phyloP scores from a whole-genome alignment of 2,888 invertebrate species.

The Loripinus fragilis region DNA sequence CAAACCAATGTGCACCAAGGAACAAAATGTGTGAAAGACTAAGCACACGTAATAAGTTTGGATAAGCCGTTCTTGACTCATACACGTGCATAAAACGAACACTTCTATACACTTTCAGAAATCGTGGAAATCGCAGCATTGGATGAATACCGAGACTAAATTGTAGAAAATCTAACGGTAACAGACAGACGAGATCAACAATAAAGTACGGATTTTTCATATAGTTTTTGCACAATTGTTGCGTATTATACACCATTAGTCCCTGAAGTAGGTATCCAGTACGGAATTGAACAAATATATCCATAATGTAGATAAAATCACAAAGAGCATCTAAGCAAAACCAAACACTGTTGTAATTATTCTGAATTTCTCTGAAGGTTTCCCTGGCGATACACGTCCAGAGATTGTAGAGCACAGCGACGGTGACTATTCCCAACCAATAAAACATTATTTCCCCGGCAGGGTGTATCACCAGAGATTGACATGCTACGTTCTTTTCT shows the following conservation, averaged over 20 bases:
- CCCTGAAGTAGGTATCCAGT: conserved; percentile 96
- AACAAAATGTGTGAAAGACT: conserved; percentile 97
- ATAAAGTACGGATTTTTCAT: conserved; percentile 92
- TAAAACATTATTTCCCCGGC: conserved; percentile 98
- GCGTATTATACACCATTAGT: conserved; percentile 96
- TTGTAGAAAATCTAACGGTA: conserved; percentile 95
- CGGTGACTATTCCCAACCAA: conserved; percentile 95
- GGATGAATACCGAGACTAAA: conserved; percentile 89
- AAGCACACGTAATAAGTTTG: conserved; percentile 97
- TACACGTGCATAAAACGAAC: conserved; percentile 95
- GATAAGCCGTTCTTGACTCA: conserved; percentile 97
- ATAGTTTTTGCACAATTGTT: conserved; percentile 95
- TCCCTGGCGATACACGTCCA: conserved; percentile 98
- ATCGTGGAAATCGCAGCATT: conserved; percentile 88
- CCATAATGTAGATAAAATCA: conserved; percentile 93
- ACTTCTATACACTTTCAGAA: conserved; percentile 90
- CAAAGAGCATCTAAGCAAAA: conserved; percentile 89
- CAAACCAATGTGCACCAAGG: conserved; percentile 98
- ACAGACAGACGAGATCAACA: conserved; percentile 91
- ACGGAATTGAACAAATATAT: conserved; percentile 95
- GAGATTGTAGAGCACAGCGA: conserved; percentile 96
- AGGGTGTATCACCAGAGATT: conserved; percentile 90
- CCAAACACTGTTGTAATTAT: conserved; percentile 75
- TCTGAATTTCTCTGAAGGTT: conserved; percentile 95
- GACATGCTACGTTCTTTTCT: conserved; percentile 17